Percentiles rank a stretch among this genome's conserved stretches.
phyloP scores from a whole-genome alignment of 2,888 invertebrate genomes.

The Frankliniella fusca region DNA sequence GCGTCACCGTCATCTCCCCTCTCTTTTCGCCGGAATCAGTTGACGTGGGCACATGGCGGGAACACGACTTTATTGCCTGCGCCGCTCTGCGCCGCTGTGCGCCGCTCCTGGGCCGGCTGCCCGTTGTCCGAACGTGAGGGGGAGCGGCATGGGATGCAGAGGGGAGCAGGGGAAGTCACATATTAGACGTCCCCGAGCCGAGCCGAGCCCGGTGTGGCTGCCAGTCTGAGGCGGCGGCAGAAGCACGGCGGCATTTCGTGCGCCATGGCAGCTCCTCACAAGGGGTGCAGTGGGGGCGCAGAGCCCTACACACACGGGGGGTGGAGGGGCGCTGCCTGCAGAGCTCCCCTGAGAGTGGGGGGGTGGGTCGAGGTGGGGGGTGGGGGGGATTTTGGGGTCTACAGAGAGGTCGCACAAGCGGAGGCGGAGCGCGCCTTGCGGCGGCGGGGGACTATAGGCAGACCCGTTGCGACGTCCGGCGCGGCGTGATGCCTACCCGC shows the following conservation, averaged over 20 bases:
- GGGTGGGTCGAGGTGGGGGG: too few species aligned
- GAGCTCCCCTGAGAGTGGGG: too few species aligned
- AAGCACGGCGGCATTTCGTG: neutral
- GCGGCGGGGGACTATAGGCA: neutral
- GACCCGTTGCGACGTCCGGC: neutral
- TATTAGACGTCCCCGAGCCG: neutral
- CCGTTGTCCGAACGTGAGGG: neutral
- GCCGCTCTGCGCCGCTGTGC: neutral
- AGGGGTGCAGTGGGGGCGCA: too few species aligned
- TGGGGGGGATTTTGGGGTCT: too few species aligned
- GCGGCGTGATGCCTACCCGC: neutral
- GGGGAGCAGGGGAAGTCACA: neutral
- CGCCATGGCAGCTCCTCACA: neutral
- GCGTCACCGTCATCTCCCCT: neutral
- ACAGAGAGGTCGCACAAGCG: neutral
- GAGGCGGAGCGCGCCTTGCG: neutral
- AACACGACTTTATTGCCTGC: constrained; percentile 21
- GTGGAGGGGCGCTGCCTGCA: too few species aligned
- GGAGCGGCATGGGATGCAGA: neutral
- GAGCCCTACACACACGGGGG: neutral
- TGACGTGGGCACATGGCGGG: constrained; percentile 23
- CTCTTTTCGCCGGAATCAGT: constrained; percentile 13
- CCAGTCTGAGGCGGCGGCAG: neutral
- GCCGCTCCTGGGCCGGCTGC: neutral
- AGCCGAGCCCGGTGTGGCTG: neutral